Percentiles rank a stretch among this genome's conserved stretches.
Evolutionary conservation across 2,113 vertebrate genomes (phyloP).

Genomic region (Catharus bicknelli): DNA sequence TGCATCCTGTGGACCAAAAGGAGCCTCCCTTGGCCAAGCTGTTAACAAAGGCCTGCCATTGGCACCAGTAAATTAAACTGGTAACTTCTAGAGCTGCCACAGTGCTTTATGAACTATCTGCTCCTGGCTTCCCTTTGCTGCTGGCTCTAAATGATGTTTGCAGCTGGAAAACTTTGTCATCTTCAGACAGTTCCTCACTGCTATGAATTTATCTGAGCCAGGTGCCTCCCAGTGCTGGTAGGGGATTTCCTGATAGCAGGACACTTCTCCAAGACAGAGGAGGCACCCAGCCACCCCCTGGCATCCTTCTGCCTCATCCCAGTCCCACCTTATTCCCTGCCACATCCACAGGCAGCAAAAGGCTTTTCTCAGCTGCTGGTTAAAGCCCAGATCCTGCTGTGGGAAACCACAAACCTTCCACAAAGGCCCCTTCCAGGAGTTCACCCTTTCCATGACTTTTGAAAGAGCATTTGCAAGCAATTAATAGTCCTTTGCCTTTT

Average conservation of each 20-base stretch:
- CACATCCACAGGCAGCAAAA: background rate
- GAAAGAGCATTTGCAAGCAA: background rate
- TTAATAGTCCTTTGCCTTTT: background rate
- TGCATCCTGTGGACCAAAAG: background rate
- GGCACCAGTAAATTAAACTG: background rate
- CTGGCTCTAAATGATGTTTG: background rate
- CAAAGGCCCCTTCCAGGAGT: background rate
- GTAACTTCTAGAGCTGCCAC: background rate
- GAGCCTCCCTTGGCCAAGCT: background rate
- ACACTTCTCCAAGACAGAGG: background rate
- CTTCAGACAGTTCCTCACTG: background rate
- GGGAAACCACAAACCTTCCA: background rate
- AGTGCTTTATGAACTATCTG: slow-evolving; percentile 28
- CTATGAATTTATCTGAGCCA: background rate
- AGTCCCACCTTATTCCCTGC: background rate
- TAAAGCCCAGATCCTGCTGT: background rate
- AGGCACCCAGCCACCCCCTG: background rate
- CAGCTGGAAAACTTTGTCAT: background rate
- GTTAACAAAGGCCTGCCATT: background rate
- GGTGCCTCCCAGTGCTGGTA: background rate
- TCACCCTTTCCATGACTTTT: background rate
- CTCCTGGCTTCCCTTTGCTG: background rate
- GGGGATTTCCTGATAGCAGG: background rate
- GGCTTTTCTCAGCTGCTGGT: background rate
- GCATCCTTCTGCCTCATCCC: background rate